Percentiles rank a stretch among this genome's conserved stretches.
Evolutionary conservation across 2,113 vertebrate species (phyloP).

Genomic region (Indicator maculatus): DNA sequence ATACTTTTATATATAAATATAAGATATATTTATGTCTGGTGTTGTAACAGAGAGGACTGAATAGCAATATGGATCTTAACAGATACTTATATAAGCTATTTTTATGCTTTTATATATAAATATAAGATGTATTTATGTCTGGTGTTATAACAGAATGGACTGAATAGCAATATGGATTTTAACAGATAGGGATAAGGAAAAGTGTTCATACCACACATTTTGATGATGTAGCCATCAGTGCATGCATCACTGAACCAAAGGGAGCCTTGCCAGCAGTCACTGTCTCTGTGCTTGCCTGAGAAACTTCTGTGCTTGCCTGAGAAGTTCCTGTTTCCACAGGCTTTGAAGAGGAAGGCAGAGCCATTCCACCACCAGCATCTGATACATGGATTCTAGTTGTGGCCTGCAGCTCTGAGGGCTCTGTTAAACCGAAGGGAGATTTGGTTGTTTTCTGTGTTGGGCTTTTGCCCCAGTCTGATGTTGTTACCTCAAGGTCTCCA

Average conservation of each 20-base stretch:
- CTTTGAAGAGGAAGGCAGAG: neutral
- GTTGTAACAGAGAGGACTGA: too few relatives aligned
- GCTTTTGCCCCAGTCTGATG: neutral
- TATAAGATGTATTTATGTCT: too few relatives aligned
- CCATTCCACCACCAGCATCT: neutral
- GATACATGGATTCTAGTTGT: neutral
- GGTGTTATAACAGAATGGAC: neutral
- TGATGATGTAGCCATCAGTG: slow-evolving; percentile 35
- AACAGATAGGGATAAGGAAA: neutral
- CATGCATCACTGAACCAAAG: slow-evolving; percentile 47
- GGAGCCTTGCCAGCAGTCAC: slow-evolving; percentile 26
- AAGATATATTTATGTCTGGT: too few relatives aligned
- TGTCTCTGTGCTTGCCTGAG: slow-evolving; percentile 6
- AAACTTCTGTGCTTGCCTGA: slow-evolving; percentile 16
- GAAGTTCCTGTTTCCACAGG: neutral
- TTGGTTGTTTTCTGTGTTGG: neutral
- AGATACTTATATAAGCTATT: too few relatives aligned
- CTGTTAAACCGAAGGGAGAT: slow-evolving; percentile 31
- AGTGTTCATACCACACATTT: slow-evolving; percentile 67
- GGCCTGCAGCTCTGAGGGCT: slow-evolving; percentile 13
- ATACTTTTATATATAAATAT: too few relatives aligned
- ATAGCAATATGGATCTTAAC: too few relatives aligned
- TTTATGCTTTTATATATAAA: too few relatives aligned
- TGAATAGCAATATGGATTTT: neutral
- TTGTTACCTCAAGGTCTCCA: neutral